Conservation (phyloP, 2,888 invertebrate genomes). For the Silvanus unidentatus region DNA sequence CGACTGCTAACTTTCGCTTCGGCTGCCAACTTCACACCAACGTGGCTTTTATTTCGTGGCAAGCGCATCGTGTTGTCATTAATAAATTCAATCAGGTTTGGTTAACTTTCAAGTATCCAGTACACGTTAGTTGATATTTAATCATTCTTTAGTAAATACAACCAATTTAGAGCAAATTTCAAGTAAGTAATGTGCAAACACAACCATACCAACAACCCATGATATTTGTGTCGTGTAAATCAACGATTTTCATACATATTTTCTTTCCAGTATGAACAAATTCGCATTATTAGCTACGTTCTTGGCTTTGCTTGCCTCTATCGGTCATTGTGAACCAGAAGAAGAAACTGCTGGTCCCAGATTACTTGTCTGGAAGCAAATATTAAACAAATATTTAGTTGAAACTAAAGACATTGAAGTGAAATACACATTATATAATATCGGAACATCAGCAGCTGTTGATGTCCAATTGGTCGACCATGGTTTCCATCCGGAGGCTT, state of each 20-base stretch:
- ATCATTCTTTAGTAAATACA: too few species aligned
- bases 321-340: conserved; percentile 46
- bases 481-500: conserved; percentile 88
- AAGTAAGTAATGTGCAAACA: too few species aligned
- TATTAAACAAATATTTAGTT: conserved; percentile 92
- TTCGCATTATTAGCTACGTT: conserved; percentile 16
- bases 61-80: too few species aligned
- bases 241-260: neutral
- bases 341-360: conserved; percentile 74
- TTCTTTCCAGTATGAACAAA: conserved; percentile 23
- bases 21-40: too few species aligned
- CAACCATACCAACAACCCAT: too few species aligned
- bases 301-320: conserved; percentile 22
- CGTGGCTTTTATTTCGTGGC: too few species aligned
- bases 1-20: too few species aligned
- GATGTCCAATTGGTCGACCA: conserved; percentile 84
- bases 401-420: conserved; percentile 94
- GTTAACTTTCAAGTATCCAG: too few species aligned
- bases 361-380: conserved; percentile 85
- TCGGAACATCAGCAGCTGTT: conserved; percentile 85
- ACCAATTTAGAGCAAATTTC: too few species aligned
- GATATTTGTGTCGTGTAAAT: too few species aligned
- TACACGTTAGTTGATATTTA: too few species aligned
- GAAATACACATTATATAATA: conserved; percentile 90
- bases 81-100: too few species aligned